phyloP scores from a whole-genome alignment of 1,140 invertebrate genomes.

The Monochamus saltuarius region DNA sequence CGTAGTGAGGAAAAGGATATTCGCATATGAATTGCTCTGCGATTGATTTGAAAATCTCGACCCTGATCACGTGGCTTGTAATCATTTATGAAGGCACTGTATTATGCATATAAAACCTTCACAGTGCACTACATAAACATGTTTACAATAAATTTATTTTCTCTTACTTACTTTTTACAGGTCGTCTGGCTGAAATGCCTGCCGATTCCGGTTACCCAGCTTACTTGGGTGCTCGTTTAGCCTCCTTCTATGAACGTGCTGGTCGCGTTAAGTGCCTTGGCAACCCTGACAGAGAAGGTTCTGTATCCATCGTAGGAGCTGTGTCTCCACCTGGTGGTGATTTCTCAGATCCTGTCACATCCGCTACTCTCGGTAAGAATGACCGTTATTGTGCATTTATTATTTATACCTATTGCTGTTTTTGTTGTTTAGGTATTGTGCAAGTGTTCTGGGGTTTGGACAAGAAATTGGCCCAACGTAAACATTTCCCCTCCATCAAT shows the following conservation, averaged over 20 bases:
- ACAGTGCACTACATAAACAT: too few relatives aligned
- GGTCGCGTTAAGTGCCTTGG: conserved; percentile 97
- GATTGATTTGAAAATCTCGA: too few relatives aligned
- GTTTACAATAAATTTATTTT: neutral
- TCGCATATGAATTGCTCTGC: too few relatives aligned
- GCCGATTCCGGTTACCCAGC: conserved; percentile 99
- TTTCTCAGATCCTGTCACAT: conserved; percentile 99
- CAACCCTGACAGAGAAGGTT: conserved; percentile 96
- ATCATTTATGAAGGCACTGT: too few relatives aligned
- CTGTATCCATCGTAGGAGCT: conserved; percentile 98
- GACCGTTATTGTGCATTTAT: neutral
- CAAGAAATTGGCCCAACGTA: conserved; percentile 98
- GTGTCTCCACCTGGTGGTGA: conserved; percentile 99
- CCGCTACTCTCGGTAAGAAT: conserved; percentile 77
- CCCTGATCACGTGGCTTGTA: too few relatives aligned
- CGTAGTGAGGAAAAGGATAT: too few relatives aligned
- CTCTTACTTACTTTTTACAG: conserved; percentile 48
- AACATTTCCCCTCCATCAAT: conserved; percentile 99
- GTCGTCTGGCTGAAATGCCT: conserved; percentile 99
- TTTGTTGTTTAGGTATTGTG: conserved; percentile 76
- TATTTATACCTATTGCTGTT: neutral
- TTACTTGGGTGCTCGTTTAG: conserved; percentile 95
- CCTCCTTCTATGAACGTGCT: conserved; percentile 99
- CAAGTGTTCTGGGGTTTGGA: conserved; percentile 99
- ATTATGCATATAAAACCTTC: too few relatives aligned